phyloP scores from a whole-genome alignment of 2,113 vertebrate species.

The Poeciliopsis turrubarensis region DNA sequence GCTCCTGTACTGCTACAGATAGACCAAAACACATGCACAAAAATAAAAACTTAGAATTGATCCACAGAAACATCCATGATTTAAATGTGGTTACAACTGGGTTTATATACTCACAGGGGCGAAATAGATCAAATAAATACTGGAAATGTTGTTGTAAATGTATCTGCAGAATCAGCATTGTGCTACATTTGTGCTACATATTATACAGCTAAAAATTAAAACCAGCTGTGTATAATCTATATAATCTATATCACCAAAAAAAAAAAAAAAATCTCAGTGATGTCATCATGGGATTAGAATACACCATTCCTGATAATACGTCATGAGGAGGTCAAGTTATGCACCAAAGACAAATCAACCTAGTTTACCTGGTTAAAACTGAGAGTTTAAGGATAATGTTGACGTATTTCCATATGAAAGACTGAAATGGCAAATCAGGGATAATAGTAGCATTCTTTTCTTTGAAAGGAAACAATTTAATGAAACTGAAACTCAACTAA shows the following conservation, averaged over 20 bases:
- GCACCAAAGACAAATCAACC: background rate
- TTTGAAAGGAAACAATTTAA: background rate
- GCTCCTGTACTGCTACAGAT: background rate
- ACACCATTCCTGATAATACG: slow-evolving; percentile 24
- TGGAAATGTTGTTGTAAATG: slow-evolving; percentile 38
- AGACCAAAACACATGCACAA: background rate
- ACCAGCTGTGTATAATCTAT: background rate
- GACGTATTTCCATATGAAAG: background rate
- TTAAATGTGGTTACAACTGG: background rate
- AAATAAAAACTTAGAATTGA: slow-evolving; percentile 10
- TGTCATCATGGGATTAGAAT: slow-evolving; percentile 55
- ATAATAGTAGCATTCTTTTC: background rate
- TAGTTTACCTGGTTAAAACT: slow-evolving; percentile 26
- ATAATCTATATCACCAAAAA: slow-evolving; percentile 55
- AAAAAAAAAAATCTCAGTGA: slow-evolving; percentile 48
- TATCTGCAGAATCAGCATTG: slow-evolving; percentile 49
- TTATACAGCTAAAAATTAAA: slow-evolving; percentile 57
- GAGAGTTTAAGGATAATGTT: background rate
- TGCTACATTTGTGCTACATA: slow-evolving; percentile 40
- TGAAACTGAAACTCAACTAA: background rate
- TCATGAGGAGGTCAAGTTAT: slow-evolving; percentile 33
- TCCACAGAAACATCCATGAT: background rate
- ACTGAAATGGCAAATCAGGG: background rate
- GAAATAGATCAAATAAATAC: slow-evolving; percentile 11
- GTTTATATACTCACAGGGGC: slow-evolving; percentile 4